These are phyloP conservation scores for Hippasteria phrygiana DNA, from an alignment of 53 echinoderm and acorn worm species.

Conservation along the genomic window DNA sequence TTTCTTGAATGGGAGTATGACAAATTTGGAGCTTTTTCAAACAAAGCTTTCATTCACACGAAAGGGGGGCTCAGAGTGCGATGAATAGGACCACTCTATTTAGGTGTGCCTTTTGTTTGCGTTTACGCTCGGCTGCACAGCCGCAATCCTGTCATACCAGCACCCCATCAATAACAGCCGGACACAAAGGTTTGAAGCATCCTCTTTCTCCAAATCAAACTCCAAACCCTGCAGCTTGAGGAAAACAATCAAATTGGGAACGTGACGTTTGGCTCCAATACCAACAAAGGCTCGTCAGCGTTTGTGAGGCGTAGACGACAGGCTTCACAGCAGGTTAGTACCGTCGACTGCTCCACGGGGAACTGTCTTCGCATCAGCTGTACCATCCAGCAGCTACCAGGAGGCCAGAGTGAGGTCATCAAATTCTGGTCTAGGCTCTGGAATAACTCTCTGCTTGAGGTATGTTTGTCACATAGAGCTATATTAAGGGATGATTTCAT, in stretches of 20 bases:
- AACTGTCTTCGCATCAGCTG: conserved; percentile 65
- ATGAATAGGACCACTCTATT: too few species aligned
- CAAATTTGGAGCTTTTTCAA: too few species aligned
- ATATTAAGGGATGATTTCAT: too few species aligned
- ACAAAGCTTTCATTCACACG: too few species aligned
- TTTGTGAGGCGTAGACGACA: too few species aligned
- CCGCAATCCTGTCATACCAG: too few species aligned
- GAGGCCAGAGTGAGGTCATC: conserved; percentile 62
- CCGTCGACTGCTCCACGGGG: conserved; percentile 61
- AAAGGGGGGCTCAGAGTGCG: too few species aligned
- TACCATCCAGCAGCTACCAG: conserved; percentile 39
- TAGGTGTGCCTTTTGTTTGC: too few species aligned
- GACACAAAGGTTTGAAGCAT: not conserved
- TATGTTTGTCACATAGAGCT: too few species aligned
- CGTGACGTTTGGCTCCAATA: not conserved
- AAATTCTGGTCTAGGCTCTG: conserved; percentile 67
- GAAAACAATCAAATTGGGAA: conserved; percentile 21
- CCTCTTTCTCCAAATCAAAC: not conserved
- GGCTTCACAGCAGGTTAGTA: not conserved
- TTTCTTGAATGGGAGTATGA: too few species aligned
- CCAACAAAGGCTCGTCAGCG: not conserved
- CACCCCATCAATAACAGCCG: too few species aligned
- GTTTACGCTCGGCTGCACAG: too few species aligned
- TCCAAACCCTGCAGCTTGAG: conserved; percentile 40
- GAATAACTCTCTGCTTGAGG: conserved; percentile 69